Conservation (phyloP, 2,113 vertebrate species). For the Vireo altiloquus region DNA sequence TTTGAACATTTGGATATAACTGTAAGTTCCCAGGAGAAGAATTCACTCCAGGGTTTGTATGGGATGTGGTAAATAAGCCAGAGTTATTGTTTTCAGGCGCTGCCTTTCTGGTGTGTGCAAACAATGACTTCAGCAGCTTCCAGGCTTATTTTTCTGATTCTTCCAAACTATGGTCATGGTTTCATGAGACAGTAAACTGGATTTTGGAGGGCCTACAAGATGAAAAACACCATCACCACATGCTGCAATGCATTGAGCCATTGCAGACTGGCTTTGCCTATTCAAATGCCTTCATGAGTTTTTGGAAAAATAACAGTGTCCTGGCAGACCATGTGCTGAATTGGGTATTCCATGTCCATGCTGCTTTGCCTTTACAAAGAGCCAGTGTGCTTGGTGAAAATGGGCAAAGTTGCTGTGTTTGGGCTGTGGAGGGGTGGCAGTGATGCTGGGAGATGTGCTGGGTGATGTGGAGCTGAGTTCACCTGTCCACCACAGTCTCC, state of each 20-base stretch:
- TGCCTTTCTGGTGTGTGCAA: constrained; percentile 69
- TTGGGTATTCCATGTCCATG: not conserved
- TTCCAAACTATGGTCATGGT: constrained; percentile 56
- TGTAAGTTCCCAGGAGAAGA: constrained; percentile 68
- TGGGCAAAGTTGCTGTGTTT: not conserved
- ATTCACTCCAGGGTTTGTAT: constrained; percentile 67
- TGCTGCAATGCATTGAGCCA: not conserved
- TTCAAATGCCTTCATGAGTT: not conserved
- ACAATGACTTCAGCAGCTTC: constrained; percentile 69
- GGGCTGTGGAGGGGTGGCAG: not conserved
- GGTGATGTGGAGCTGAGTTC: not conserved
- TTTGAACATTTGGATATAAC: constrained; percentile 65
- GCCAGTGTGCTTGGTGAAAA: not conserved
- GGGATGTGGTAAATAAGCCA: constrained; percentile 63
- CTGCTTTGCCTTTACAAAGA: not conserved
- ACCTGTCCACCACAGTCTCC: not conserved
- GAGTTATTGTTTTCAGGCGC: constrained; percentile 63
- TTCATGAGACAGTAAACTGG: constrained; percentile 50
- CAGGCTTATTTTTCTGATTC: constrained; percentile 68
- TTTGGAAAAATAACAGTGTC: not conserved
- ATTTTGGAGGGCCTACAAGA: constrained; percentile 27
- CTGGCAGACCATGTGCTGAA: not conserved
- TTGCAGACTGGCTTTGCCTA: not conserved
- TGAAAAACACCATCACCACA: constrained; percentile 54
- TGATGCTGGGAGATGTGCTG: not conserved